Evolutionary conservation across 1,140 invertebrate genomes (phyloP), one percentile per base, ranked within the genome.

Genomic region (Brachionus koreanus): DNA sequence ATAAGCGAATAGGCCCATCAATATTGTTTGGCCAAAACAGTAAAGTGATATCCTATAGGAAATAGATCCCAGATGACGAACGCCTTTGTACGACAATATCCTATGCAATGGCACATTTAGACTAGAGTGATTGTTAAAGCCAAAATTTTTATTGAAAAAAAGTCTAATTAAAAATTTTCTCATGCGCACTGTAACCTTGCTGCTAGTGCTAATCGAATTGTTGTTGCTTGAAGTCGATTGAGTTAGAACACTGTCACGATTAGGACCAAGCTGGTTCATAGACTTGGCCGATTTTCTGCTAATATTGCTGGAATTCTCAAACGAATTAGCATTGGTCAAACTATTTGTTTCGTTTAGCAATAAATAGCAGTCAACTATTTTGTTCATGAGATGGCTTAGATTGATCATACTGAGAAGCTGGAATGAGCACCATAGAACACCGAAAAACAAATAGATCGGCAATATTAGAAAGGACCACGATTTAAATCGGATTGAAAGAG

Each of bases 11-110:
- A 82, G 85, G 52, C 84, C 72, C 37, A 88, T 35, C 2, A 86
- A 35, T 3, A 86, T 33, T 7, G 87, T 88, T 6, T 85, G 85
- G 5, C 85, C 43, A 42, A 88, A 61, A 10, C 86, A 85, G 1
- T 87, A 81, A 12, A 85, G 86, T 6, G 86, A 84, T 10, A 88
- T 83, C 5, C 87, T 83, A 52, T 86, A 85, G 0, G 86, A 86
- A 12, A 88, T 86, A n/a, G 88, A 83, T 37, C 85, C 85, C 63
- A 88, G 87, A 85, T 87, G 85, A 9, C 87, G 86, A 1, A 88
- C 83, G 72, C 87, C 87, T 84, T 87, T 87, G 5, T 87, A 86
- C 1, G 86, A 84, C 85, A 88, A 86, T 46, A 88, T 86, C 61
- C 86, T 65, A 52, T 85, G 85, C 82, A 87, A 86, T 13, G 76